Evolutionary conservation across 2,888 invertebrate genomes (phyloP).

Genomic region (Spilarctia lutea): DNA sequence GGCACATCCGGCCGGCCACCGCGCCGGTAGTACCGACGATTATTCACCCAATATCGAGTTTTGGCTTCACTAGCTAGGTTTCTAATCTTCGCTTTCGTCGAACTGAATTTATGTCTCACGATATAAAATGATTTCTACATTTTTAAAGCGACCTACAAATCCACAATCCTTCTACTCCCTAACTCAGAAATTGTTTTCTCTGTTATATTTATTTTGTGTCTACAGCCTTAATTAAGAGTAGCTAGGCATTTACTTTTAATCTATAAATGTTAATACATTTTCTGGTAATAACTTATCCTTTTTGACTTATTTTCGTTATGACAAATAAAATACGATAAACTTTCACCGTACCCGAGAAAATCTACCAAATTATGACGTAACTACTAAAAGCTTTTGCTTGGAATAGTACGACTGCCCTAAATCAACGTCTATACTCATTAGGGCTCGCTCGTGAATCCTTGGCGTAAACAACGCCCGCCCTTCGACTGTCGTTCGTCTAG

Average conservation of each 20-base stretch:
- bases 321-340: conserved; percentile 43
- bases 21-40: conserved; percentile 85
- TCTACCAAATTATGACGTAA: conserved; percentile 64
- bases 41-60: conserved; percentile 87
- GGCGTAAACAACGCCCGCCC: conserved; percentile 62
- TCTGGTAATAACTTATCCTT: conserved; percentile 31
- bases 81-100: conserved; percentile 83
- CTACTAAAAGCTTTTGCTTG: conserved; percentile 65
- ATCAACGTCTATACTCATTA: conserved; percentile 70
- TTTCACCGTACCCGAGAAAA: conserved; percentile 46
- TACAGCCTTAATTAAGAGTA: not conserved
- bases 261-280: conserved; percentile 37
- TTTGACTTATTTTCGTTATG: conserved; percentile 32
- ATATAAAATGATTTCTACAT: conserved; percentile 49
- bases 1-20: conserved; percentile 82
- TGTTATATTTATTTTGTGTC: not conserved
- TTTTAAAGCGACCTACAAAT: conserved; percentile 39
- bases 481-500: conserved; percentile 65
- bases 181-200: conserved; percentile 1
- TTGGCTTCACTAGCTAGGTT: conserved; percentile 83
- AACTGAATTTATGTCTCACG: conserved; percentile 72
- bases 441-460: conserved; percentile 56
- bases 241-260: conserved; percentile 44
- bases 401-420: conserved; percentile 55
- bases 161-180: conserved; percentile 29